Percentiles rank a stretch among this genome's conserved stretches.
Evolutionary conservation across 2,888 invertebrate genomes (phyloP).

Genomic region (Morpho achilles): DNA sequence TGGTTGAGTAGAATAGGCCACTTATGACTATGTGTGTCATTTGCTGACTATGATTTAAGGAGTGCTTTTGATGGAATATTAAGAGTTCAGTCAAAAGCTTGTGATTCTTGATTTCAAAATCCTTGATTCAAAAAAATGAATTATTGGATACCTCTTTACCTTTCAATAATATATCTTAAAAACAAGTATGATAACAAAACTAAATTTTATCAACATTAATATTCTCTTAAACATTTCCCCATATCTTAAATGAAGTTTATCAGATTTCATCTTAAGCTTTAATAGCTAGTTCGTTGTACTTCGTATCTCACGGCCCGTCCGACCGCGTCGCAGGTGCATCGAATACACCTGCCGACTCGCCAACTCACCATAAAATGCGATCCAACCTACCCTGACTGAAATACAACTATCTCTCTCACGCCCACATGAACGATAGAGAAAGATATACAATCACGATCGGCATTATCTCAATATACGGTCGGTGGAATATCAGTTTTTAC

Average conservation of each 20-base stretch:
- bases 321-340: conserved; percentile 72
- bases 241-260: conserved; percentile 9
- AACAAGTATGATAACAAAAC: too few relatives aligned
- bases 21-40: too few relatives aligned
- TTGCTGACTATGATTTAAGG: too few relatives aligned
- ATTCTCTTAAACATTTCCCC: neutral
- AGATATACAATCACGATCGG: conserved; percentile 68
- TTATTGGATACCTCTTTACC: too few relatives aligned
- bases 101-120: too few relatives aligned
- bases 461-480: conserved; percentile 75
- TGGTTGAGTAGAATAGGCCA: too few relatives aligned
- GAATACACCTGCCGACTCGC: conserved; percentile 71
- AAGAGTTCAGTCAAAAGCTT: too few relatives aligned
- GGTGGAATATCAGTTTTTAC: conserved; percentile 76
- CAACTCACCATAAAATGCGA: conserved; percentile 78
- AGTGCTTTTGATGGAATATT: too few relatives aligned
- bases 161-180: too few relatives aligned
- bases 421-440: conserved; percentile 45
- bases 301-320: conserved; percentile 59
- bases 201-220: too few relatives aligned
- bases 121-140: too few relatives aligned
- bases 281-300: conserved; percentile 63
- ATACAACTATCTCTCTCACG: conserved; percentile 59
- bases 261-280: conserved; percentile 23
- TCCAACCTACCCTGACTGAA: conserved; percentile 66